phyloP scores from a whole-genome alignment of 2,113 vertebrate species.

The Struthidea cinerea region DNA sequence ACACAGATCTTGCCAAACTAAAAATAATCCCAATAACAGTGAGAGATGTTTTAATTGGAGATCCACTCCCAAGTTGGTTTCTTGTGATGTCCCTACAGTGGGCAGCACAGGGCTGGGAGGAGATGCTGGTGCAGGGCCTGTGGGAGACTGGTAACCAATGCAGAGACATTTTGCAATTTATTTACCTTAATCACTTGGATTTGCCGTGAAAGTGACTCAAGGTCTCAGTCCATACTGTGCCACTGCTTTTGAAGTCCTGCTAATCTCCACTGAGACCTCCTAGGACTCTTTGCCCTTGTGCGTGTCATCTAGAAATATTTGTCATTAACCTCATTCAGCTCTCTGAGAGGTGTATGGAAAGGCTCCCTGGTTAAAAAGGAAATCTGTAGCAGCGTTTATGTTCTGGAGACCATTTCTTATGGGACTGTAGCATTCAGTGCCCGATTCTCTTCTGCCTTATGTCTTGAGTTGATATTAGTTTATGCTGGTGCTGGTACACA shows the following conservation, averaged over 20 bases:
- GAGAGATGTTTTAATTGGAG: not conserved
- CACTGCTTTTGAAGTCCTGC: not conserved
- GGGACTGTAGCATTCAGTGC: not conserved
- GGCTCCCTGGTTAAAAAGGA: not conserved
- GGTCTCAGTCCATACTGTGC: not conserved
- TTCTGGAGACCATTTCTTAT: not conserved
- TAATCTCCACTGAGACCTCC: not conserved
- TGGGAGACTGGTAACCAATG: not conserved
- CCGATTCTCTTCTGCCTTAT: not conserved
- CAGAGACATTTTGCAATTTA: not conserved
- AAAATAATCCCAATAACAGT: not conserved
- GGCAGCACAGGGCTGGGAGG: not conserved
- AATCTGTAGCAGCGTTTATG: not conserved
- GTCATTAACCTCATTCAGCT: not conserved
- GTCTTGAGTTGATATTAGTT: not conserved
- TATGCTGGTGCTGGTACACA: not conserved
- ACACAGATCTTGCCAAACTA: not conserved
- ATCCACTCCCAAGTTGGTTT: not conserved
- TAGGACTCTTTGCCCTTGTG: not conserved
- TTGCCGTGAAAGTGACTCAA: not conserved
- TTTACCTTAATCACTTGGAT: not conserved
- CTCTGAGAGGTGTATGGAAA: not conserved
- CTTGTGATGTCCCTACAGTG: not conserved
- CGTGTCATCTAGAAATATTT: not conserved
- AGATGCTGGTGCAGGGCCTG: not conserved